phyloP scores from a whole-genome alignment of 2,888 invertebrate genomes.

The Drosophila atripex region DNA sequence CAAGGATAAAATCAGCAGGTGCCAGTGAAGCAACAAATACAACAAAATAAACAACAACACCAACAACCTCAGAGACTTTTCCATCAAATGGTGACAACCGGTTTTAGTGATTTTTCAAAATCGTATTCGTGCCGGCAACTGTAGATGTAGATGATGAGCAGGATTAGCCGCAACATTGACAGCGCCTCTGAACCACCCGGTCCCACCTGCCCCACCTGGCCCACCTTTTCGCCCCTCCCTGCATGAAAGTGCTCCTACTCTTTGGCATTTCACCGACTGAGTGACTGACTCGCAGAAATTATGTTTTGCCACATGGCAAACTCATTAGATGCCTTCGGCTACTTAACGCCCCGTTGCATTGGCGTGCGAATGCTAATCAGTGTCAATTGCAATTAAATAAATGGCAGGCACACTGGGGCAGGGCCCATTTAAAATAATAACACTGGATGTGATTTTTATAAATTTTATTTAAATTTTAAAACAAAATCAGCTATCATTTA shows the following conservation, averaged over 20 bases:
- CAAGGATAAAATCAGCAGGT: conserved; percentile 79
- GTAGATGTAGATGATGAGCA: conserved; percentile 73
- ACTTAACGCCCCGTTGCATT: conserved; percentile 67
- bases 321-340: conserved; percentile 72
- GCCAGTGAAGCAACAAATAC: conserved; percentile 29
- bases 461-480: background rate
- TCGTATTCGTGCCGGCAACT: conserved; percentile 51
- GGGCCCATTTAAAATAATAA: background rate
- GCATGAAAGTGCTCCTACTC: conserved; percentile 16
- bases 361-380: conserved; percentile 75
- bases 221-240: conserved; percentile 15
- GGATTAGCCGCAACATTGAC: conserved; percentile 74
- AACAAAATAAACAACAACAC: background rate
- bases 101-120: conserved; percentile 63
- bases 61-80: conserved; percentile 51
- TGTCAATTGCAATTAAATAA: conserved; percentile 70
- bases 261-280: conserved; percentile 42
- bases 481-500: background rate
- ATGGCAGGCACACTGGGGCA: conserved; percentile 28
- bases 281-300: conserved; percentile 72
- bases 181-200: conserved; percentile 30
- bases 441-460: background rate
- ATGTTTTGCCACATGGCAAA: conserved; percentile 69
- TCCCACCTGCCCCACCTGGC: conserved; percentile 1
- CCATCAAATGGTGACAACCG: conserved; percentile 66